Base-by-base conservation (phyloP, 2,888 invertebrate species). In the Hipparchia sbordonii region DNA sequence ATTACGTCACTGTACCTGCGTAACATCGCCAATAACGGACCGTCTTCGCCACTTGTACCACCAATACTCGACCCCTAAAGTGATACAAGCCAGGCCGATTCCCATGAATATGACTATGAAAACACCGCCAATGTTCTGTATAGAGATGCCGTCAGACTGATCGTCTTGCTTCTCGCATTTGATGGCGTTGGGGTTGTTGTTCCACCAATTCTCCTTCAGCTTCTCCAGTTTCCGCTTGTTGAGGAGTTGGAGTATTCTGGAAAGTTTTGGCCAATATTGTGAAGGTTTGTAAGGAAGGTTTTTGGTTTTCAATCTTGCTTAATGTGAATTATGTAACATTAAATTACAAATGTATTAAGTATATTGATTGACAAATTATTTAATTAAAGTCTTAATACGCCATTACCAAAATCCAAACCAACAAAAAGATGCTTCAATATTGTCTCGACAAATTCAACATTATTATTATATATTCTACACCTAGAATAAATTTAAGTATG, bases 71-170 rank as follows among this genome's bases (percentile, higher is more conserved):
- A 98, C 97, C 0, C 97, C 97, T 57, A 99, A 93, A 0, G 98
- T 99, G 66, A 98, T 90, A 81, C 98, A 98, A 0, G 98, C 98
- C 85, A 98, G 94, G 0, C 97, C 97, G 52, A 99, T 98, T 0
- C 99, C 99, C 80, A 98, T 98, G 84, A 99, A 98, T 77, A 99
- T 99, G 0, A 99, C 98, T 70, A 99, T 98, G 87, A 99, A 99
- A 0, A 99, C 99, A 0, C 99, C 99, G 65, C 98, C 99, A 79
- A 99, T 99, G 87, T 99, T 99, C 84, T 98, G 97, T 75, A 99
- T 99, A 74, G 98, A 98, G 84, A 99, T 99, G 67, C 99, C 99
- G 85, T 99, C 99, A 3, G 97, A 97, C 85, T 99, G 98, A 84
- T 98, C 97, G 83, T 98, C 98, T 71, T 97, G 96, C 79, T 97